phyloP scores from a whole-genome alignment of 2,113 vertebrate genomes.

The Indri indri region DNA sequence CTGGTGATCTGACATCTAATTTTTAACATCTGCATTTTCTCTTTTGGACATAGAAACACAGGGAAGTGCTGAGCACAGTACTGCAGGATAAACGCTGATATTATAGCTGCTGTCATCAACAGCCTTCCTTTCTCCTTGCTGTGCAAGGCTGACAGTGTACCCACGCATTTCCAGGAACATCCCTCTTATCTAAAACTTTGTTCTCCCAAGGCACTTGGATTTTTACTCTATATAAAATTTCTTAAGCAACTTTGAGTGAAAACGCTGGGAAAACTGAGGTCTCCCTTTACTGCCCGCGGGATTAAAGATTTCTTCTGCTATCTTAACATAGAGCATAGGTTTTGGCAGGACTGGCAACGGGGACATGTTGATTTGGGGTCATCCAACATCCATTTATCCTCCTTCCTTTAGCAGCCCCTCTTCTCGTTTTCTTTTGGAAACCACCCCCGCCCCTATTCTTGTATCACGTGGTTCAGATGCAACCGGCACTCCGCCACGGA shows the following conservation, averaged over 20 bases:
- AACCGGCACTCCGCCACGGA: fast-evolving
- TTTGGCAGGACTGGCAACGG: background rate
- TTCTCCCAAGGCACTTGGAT: background rate
- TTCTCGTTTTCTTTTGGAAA: background rate
- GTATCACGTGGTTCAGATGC: background rate
- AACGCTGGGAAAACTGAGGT: background rate
- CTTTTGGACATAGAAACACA: background rate
- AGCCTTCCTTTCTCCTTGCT: background rate
- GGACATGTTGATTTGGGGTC: background rate
- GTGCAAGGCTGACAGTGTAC: background rate
- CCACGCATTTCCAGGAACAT: background rate
- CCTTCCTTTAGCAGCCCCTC: background rate
- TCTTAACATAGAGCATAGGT: background rate
- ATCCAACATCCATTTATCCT: background rate
- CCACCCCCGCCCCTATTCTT: background rate
- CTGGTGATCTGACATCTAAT: background rate
- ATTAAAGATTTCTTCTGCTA: background rate
- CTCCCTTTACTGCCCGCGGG: background rate
- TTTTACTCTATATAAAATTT: background rate
- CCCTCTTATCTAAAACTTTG: background rate
- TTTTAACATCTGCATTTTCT: background rate
- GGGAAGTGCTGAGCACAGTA: background rate
- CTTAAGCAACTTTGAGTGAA: background rate
- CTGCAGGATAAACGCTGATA: background rate
- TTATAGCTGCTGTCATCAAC: background rate